Percentiles rank a stretch among this genome's conserved stretches.
Evolutionary conservation across 2,113 vertebrate genomes (phyloP).

Genomic region (Vulpes ferrilata): DNA sequence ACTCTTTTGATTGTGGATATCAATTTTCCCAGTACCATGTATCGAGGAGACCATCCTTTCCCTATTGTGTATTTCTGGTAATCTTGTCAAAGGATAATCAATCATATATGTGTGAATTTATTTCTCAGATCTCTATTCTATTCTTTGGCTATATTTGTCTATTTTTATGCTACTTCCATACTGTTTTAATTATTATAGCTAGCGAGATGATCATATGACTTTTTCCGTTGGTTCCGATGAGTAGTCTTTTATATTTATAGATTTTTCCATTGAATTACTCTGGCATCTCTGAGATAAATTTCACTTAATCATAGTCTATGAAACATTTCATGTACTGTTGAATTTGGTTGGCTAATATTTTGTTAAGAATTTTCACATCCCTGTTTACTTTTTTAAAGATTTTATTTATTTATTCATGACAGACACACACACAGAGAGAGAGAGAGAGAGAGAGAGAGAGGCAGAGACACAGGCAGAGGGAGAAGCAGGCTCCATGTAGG

Average conservation of each 20-base stretch:
- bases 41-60: not conserved
- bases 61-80: not conserved
- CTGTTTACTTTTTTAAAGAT: not conserved
- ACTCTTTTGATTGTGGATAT: not conserved
- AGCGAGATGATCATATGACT: not conserved
- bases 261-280: not conserved
- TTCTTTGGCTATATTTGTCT: not conserved
- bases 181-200: not conserved
- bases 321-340: not conserved
- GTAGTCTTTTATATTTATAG: not conserved
- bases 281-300: not conserved
- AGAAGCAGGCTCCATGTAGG: too few relatives aligned
- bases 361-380: not conserved
- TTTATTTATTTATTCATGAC: too few relatives aligned
- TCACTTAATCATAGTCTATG: not conserved
- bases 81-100: not conserved
- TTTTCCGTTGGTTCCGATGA: not conserved
- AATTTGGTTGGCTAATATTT: not conserved
- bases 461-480: too few relatives aligned
- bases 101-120: not conserved
- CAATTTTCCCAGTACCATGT: not conserved
- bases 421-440: too few relatives aligned
- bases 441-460: too few relatives aligned
- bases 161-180: not conserved
- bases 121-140: not conserved